phyloP scores from a whole-genome alignment of 2,888 invertebrate species.

The Hypercompe scribonia region DNA sequence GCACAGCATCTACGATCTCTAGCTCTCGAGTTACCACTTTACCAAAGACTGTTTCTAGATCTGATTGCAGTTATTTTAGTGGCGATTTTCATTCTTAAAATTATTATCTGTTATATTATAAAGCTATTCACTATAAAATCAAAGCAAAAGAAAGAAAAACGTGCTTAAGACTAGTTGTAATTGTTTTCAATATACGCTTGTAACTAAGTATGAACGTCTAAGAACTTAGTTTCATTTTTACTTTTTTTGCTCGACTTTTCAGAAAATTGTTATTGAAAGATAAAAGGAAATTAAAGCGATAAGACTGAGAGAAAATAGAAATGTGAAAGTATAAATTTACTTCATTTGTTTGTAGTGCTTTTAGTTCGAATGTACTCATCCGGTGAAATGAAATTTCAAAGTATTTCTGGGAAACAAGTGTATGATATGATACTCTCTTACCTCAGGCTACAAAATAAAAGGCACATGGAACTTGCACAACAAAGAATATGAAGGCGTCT shows the following conservation, averaged over 20 bases:
- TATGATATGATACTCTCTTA: too few species aligned
- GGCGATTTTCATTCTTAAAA: conserved; percentile 2
- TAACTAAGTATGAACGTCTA: background rate
- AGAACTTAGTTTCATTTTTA: background rate
- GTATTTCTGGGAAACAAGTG: too few species aligned
- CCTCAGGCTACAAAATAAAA: too few species aligned
- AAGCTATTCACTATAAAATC: background rate
- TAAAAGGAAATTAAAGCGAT: background rate
- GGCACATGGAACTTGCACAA: too few species aligned
- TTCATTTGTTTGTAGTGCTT: too few species aligned
- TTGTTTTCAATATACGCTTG: too few species aligned
- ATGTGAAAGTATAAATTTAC: too few species aligned
- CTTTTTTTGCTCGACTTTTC: background rate
- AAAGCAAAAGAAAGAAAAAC: conserved; percentile 28
- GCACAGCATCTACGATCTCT: conserved; percentile 65
- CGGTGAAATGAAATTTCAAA: too few species aligned
- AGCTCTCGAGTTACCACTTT: conserved; percentile 61
- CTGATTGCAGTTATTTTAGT: conserved; percentile 43
- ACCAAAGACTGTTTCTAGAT: conserved; percentile 67
- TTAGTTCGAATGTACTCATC: too few species aligned
- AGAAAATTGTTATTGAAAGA: background rate
- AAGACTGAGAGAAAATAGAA: too few species aligned
- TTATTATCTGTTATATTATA: conserved; percentile 8
- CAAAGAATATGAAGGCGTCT: too few species aligned
- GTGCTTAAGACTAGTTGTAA: background rate